Evolutionary conservation across 1,140 invertebrate genomes (phyloP), one percentile per base, ranked within the genome.

Genomic region (Papilio helenus): DNA sequence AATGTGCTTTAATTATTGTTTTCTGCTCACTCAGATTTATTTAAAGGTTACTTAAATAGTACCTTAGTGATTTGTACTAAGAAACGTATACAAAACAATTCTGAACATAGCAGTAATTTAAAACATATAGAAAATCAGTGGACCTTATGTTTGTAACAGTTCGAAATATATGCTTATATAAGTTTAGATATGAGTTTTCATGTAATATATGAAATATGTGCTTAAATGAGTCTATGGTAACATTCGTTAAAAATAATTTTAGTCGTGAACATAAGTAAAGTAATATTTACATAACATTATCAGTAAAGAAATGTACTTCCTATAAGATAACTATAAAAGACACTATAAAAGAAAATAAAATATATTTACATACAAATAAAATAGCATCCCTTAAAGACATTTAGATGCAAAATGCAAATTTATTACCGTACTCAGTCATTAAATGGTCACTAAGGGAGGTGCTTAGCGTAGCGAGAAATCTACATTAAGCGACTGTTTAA

Each of bases 161-260:
- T 61, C 10, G 26, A 26, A 61, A 20, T 5, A 20, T 58, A n/a
- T 23, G 20, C 14, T 26, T 26, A 26, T 26, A 26, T 1, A 58
- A 7, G 55, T 61, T 61, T 3, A 9, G 58, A 26, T 20, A 7
- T 12, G 20, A 61, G 10, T 26, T 61, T 26, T 81, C 76, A 81
- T 80, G 81, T 80, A 81, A 81, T 83, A 83, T 85, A 83, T 77
- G 80, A 87, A 85, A 89, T 85, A 85, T 87, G 85, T 49, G 44
- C 81, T 81, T 78, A 76, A 86, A 88, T 72, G 86, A 86, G 72
- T 83, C 79, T 86, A 86, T 88, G 89, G 89, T 90, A 89, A 90
- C 87, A 88, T 85, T 76, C 77, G 83, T 84, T 84, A 82, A 81
- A 65, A 86, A 80, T 85, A 73, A 83, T 82, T 83, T 79, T 77